phyloP scores from a whole-genome alignment of 2,797 vertebrate genomes.

The Percopsis omiscomaycus region DNA sequence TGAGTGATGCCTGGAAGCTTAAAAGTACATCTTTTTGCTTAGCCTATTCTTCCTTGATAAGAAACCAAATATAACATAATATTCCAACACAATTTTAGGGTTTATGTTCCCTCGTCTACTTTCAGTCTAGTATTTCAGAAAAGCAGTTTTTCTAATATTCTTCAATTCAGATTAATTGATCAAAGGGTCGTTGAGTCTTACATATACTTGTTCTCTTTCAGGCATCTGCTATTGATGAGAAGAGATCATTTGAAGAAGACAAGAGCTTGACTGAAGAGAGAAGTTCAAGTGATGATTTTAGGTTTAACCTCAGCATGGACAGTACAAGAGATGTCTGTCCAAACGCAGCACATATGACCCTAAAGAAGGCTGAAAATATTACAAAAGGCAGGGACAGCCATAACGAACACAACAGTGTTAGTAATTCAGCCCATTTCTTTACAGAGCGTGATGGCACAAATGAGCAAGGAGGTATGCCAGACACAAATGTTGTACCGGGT shows the following conservation, averaged over 20 bases:
- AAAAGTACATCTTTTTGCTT: neutral
- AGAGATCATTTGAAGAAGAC: conserved; percentile 71
- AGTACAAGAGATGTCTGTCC: conserved; percentile 50
- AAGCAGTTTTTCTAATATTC: conserved; percentile 20
- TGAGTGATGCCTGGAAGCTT: conserved; percentile 32
- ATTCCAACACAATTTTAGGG: conserved; percentile 25
- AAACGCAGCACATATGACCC: conserved; percentile 31
- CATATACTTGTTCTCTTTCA: conserved; percentile 78
- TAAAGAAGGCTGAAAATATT: conserved; percentile 19
- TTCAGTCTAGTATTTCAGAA: neutral
- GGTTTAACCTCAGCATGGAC: conserved; percentile 55
- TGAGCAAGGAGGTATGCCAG: conserved; percentile 22
- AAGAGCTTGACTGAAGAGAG: conserved; percentile 70
- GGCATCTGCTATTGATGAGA: conserved; percentile 70
- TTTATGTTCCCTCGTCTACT: conserved; percentile 2
- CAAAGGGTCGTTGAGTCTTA: conserved; percentile 65
- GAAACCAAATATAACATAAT: conserved; percentile 4
- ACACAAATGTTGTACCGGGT: conserved; percentile 31
- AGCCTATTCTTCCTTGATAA: neutral
- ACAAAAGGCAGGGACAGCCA: conserved; percentile 14
- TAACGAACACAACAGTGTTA: conserved; percentile 20
- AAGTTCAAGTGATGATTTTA: conserved; percentile 59
- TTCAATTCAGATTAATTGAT: conserved; percentile 38
- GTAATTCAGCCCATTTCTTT: conserved; percentile 7
- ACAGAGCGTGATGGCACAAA: conserved; percentile 14